phyloP scores from a whole-genome alignment of 1,140 invertebrate species.

The Psilanteris sp. region DNA sequence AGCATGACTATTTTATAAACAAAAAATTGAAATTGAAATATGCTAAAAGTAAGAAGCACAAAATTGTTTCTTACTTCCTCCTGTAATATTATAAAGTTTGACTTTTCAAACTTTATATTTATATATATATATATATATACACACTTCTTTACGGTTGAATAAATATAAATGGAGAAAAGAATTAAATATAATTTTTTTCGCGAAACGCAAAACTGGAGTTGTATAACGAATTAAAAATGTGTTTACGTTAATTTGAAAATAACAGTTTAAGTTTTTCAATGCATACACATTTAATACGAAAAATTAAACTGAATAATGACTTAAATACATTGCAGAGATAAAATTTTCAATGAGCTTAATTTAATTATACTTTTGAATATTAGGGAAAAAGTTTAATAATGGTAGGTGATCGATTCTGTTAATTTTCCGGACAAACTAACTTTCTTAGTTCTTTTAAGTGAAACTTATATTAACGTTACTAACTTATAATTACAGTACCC shows the following conservation, averaged over 20 bases:
- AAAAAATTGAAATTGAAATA: no score
- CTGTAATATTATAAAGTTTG: conserved; percentile 7
- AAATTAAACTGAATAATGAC: no score
- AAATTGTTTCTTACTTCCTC: conserved; percentile 12
- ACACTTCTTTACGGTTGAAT: background rate
- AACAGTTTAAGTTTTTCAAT: no score
- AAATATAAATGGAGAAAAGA: background rate
- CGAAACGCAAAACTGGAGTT: no score
- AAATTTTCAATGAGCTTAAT: background rate
- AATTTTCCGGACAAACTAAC: conserved; percentile 25
- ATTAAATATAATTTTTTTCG: no score
- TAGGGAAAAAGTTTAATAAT: conserved; percentile 13
- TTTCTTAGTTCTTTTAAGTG: conserved; percentile 19
- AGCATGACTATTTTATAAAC: no score
- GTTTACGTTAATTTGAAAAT: no score
- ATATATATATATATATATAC: no score
- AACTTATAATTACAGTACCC: conserved; percentile 26
- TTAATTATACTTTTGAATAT: conserved; percentile 6
- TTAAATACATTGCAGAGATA: no score
- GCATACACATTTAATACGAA: no score
- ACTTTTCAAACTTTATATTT: conserved; percentile 11
- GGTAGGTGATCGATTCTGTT: conserved; percentile 8
- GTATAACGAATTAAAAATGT: no score
- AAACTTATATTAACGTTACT: conserved; percentile 9
- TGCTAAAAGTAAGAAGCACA: background rate